Conservation (phyloP, 2,113 vertebrate species). For the Notothenia rossii region DNA sequence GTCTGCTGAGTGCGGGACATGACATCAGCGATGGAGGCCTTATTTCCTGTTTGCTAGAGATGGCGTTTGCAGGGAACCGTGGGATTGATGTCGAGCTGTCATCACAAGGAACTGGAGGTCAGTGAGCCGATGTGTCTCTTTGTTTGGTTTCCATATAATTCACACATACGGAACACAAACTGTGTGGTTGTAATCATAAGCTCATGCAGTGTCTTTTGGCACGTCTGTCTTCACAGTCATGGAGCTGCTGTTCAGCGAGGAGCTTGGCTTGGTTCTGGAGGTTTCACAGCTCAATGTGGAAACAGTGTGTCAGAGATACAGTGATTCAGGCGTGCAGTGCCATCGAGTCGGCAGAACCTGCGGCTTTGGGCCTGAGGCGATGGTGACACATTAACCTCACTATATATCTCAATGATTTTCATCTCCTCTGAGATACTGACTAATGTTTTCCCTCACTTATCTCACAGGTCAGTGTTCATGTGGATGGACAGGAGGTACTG, state of each 20-base stretch:
- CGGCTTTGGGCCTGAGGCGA: conserved; percentile 83
- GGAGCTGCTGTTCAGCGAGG: conserved; percentile 90
- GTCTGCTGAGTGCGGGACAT: conserved; percentile 89
- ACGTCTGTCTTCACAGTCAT: conserved; percentile 72
- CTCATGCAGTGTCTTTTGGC: neutral
- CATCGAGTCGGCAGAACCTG: conserved; percentile 84
- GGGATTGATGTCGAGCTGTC: conserved; percentile 87
- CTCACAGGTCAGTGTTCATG: conserved; percentile 83
- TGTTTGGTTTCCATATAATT: neutral
- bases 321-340: conserved; percentile 82
- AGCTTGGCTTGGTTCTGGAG: conserved; percentile 91
- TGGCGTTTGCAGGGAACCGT: conserved; percentile 94
- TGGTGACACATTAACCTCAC: conserved; percentile 79
- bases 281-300: conserved; percentile 74
- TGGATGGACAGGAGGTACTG: conserved; percentile 84
- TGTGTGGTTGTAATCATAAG: neutral
- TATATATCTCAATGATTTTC: no score
- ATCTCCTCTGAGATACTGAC: neutral
- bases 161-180: neutral
- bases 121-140: conserved; percentile 32
- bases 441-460: neutral
- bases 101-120: conserved; percentile 81
- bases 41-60: conserved; percentile 90
- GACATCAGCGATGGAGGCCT: conserved; percentile 94
- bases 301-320: conserved; percentile 81